Evolutionary conservation across 2,797 vertebrate genomes (phyloP).

Genomic region (Pangasius mekongensis): DNA sequence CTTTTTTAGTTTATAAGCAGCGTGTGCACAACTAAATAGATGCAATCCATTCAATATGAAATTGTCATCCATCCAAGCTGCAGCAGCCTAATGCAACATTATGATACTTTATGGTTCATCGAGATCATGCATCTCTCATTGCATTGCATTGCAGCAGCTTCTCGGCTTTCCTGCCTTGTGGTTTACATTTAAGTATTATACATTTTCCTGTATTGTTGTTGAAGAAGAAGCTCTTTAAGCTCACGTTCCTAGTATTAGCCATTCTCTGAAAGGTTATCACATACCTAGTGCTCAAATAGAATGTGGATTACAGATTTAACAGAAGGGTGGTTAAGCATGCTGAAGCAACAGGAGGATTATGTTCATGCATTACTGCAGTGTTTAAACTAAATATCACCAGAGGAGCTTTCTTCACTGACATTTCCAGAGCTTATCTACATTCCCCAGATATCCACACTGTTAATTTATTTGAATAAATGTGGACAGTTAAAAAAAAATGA

Average conservation of each 20-base stretch:
- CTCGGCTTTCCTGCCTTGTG: not conserved
- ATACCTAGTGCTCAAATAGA: conserved; percentile 15
- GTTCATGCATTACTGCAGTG: conserved; percentile 11
- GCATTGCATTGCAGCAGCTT: not conserved
- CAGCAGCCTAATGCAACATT: not conserved
- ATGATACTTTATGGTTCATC: not conserved
- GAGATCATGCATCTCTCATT: not conserved
- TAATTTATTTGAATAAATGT: conserved; percentile 11
- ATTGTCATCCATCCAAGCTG: not conserved
- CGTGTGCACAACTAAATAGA: not conserved
- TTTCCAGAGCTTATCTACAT: conserved; percentile 35
- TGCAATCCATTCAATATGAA: not conserved
- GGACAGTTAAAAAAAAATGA: not conserved
- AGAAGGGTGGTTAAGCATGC: conserved; percentile 36
- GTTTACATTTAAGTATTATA: not conserved
- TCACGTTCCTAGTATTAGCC: conserved; percentile 12
- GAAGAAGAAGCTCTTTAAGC: not conserved
- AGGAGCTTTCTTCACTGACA: conserved; percentile 18
- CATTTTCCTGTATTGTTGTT: not conserved
- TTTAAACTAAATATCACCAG: conserved; percentile 35
- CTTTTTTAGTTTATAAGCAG: not conserved
- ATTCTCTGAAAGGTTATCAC: conserved; percentile 35
- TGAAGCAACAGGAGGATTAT: conserved; percentile 35
- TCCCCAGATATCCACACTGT: conserved; percentile 16
- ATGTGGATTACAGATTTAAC: conserved; percentile 32